phyloP scores from a whole-genome alignment of 2,888 invertebrate genomes.

The Hirtodrosophila cameraria region DNA sequence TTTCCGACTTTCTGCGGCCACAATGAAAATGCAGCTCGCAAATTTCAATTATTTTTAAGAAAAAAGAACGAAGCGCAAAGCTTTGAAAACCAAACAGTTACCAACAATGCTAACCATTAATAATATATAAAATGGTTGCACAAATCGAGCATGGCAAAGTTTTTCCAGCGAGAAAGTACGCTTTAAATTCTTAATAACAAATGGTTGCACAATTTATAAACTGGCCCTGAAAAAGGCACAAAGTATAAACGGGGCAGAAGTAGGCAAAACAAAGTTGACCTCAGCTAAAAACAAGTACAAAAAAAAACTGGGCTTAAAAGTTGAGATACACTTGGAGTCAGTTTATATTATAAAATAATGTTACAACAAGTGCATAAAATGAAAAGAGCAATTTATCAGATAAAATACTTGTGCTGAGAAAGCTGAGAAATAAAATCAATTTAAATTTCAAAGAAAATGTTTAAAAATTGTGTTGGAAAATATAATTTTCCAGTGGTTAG shows the following conservation, averaged over 20 bases:
- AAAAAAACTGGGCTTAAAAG: not conserved
- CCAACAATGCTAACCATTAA: constrained; percentile 52
- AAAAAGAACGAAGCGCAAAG: too few relatives aligned
- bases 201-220: constrained; percentile 55
- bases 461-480: too few relatives aligned
- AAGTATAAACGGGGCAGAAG: constrained; percentile 11
- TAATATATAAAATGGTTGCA: constrained; percentile 49
- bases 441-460: too few relatives aligned
- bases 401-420: not conserved
- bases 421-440: too few relatives aligned
- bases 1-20: not conserved
- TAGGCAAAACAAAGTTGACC: constrained; percentile 12
- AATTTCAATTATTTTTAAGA: constrained; percentile 43
- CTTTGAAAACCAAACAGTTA: constrained; percentile 33
- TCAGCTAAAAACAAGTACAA: not conserved
- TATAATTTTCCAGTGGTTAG: too few relatives aligned
- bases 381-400: too few relatives aligned
- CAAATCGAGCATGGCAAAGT: constrained; percentile 51
- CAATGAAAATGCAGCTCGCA: constrained; percentile 55
- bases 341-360: not conserved
- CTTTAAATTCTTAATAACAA: constrained; percentile 62
- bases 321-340: not conserved
- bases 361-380: too few relatives aligned
- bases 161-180: constrained; percentile 36
- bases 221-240: constrained; percentile 30